phyloP scores from a whole-genome alignment of 2,797 vertebrate genomes.

The Pristis pectinata region DNA sequence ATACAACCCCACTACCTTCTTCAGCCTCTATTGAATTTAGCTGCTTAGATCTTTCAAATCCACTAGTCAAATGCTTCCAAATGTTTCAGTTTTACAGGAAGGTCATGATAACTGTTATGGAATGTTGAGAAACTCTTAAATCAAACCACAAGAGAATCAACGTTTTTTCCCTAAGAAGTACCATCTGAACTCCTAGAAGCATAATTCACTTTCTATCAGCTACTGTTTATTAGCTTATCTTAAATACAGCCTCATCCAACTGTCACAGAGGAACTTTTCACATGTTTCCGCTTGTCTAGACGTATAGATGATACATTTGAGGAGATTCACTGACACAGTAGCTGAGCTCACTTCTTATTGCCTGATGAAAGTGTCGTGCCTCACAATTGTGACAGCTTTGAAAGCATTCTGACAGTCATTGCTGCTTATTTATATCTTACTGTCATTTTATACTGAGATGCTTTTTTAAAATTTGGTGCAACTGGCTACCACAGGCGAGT shows the following conservation, averaged over 20 bases:
- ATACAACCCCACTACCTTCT: too few species aligned
- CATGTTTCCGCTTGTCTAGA: conserved; percentile 32
- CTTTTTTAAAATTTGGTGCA: not conserved
- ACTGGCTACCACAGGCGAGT: not conserved
- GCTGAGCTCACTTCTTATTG: not conserved
- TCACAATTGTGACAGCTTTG: not conserved
- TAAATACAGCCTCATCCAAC: not conserved
- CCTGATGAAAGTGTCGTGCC: not conserved
- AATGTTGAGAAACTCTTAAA: conserved; percentile 19
- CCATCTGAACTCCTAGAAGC: not conserved
- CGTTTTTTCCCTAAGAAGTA: not conserved
- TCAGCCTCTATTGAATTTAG: not conserved
- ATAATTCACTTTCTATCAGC: conserved; percentile 36
- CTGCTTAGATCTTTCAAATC: not conserved
- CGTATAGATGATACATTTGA: conserved; percentile 7
- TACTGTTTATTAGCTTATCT: conserved; percentile 34
- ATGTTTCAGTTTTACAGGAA: not conserved
- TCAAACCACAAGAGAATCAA: conserved; percentile 24
- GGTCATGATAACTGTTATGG: not conserved
- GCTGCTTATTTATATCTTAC: not conserved
- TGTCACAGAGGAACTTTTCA: conserved; percentile 1
- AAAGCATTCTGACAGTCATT: not conserved
- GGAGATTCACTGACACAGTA: not conserved
- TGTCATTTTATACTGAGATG: not conserved
- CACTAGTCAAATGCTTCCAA: not conserved